phyloP scores from a whole-genome alignment of 1,140 invertebrate genomes.

The Probaryconus sp. region DNA sequence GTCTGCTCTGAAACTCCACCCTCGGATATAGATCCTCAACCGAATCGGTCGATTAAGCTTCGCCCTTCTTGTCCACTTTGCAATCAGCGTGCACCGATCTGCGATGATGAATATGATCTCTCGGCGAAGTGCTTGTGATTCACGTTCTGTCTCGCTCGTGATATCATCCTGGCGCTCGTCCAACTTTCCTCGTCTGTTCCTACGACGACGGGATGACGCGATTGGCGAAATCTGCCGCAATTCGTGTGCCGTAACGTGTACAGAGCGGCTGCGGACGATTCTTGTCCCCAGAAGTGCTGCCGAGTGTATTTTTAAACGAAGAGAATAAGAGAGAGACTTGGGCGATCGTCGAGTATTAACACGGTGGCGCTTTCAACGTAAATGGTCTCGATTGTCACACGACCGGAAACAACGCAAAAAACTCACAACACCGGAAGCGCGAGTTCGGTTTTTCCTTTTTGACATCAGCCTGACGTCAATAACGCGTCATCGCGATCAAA shows the following conservation, averaged over 20 bases:
- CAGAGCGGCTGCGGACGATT: slow-evolving; percentile 5
- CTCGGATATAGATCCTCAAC: slow-evolving; percentile 5
- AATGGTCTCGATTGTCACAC: background rate
- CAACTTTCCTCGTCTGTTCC: slow-evolving; percentile 14
- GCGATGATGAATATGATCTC: slow-evolving; percentile 6
- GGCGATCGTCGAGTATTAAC: background rate
- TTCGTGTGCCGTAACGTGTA: slow-evolving; percentile 37
- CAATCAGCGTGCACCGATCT: slow-evolving; percentile 1
- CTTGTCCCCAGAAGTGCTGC: slow-evolving; percentile 36
- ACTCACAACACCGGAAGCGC: background rate
- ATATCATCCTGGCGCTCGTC: slow-evolving; percentile 44
- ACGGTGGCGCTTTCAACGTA: background rate
- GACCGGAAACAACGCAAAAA: background rate
- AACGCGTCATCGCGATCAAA: too few species aligned
- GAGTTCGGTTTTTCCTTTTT: background rate
- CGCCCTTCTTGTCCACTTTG: too few species aligned
- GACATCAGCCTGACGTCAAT: too few species aligned
- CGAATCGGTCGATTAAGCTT: too few species aligned
- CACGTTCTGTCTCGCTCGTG: slow-evolving; percentile 18
- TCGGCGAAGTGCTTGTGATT: slow-evolving; percentile 14
- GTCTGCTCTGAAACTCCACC: slow-evolving; percentile 9
- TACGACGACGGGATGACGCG: slow-evolving; percentile 38
- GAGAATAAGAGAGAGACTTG: slow-evolving; percentile 16
- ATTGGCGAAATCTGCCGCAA: slow-evolving; percentile 43
- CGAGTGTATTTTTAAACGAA: slow-evolving; percentile 45